These are phyloP conservation scores for Chondrilla cf. caribensis DNA, from an alignment of 37 sponge, comb jelly and placozoan species.

Conservation along the genomic window DNA sequence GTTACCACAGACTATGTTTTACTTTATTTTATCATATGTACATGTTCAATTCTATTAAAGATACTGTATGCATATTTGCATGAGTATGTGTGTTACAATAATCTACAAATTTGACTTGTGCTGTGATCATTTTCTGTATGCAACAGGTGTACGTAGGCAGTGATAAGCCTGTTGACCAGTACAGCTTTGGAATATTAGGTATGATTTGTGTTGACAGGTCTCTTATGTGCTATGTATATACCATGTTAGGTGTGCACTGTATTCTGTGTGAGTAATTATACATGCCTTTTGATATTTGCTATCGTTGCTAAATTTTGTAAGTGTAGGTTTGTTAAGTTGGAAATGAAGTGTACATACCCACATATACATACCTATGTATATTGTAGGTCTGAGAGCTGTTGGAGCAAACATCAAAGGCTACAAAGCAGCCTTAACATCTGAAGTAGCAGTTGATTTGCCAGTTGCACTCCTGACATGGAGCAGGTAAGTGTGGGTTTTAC, in stretches of 20 bases:
- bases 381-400: background rate
- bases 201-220: background rate
- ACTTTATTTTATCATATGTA: background rate
- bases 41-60: no score
- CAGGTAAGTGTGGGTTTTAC: background rate
- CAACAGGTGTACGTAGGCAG: constrained; percentile 38
- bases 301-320: no score
- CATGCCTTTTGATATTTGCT: no score
- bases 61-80: no score
- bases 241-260: background rate
- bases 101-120: no score
- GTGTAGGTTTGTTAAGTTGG: no score
- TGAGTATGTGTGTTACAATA: no score
- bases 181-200: constrained; percentile 74
- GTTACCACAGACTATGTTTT: no score
- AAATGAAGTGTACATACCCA: no score
- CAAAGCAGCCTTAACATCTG: background rate
- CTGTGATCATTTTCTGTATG: background rate
- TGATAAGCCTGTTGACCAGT: constrained; percentile 34
- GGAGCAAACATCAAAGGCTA: constrained; percentile 4
- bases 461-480: background rate
- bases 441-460: background rate
- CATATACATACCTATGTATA: no score
- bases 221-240: background rate
- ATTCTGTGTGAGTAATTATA: background rate